Base-by-base conservation (phyloP, 64 coral and sea anemone genomes). In the Montipora sp. region DNA sequence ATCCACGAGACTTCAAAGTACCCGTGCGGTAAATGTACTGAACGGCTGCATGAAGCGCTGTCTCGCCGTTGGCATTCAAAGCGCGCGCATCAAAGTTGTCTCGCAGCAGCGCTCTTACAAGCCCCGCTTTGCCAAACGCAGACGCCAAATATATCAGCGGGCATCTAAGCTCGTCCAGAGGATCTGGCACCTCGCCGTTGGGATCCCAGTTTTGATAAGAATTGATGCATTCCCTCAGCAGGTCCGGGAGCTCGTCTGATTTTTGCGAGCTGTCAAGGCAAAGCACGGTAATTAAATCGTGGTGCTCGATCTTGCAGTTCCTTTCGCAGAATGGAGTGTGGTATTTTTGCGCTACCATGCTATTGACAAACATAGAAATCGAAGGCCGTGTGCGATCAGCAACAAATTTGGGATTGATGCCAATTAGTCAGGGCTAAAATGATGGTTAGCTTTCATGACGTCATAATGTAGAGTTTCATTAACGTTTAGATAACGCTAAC, bases 221-320 rank as follows among this genome's bases (percentile, higher is more conserved):
- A 10, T 51, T 27, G 47, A 85, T 85, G 65, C 82, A 85, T 85
- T 85, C 82, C 15, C 16, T 85, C 82, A 85, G 36, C 47, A 85
- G n/a, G 65, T 85, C 82, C 0, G 82, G 82, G 7, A 85, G 63
- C 36, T 85, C 82, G 65, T 85, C 82, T 9, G 65, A 85, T 51
- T 85, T 85, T 85, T 85, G 82, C 82, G 82, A 85, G 47, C 65
- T 85, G 65, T 85, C 82, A 45, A 85, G 46, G 82, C 82, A 85
- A 3, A 85, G 65, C 2, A 85, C 82, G 3, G 82, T 85, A 10
- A 85, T 63, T 4, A 85, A n/a, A 48, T 85, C 82, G 16, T 85
- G 82, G 5, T 85, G 82, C 45, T 85, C 82, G 61, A 85, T 72
- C 82, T 72, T 85, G 18, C 82, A 85, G 82, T 85, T 85, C 46